Evolutionary conservation across 2,113 vertebrate genomes (phyloP).

Genomic region (Leuciscus idus): DNA sequence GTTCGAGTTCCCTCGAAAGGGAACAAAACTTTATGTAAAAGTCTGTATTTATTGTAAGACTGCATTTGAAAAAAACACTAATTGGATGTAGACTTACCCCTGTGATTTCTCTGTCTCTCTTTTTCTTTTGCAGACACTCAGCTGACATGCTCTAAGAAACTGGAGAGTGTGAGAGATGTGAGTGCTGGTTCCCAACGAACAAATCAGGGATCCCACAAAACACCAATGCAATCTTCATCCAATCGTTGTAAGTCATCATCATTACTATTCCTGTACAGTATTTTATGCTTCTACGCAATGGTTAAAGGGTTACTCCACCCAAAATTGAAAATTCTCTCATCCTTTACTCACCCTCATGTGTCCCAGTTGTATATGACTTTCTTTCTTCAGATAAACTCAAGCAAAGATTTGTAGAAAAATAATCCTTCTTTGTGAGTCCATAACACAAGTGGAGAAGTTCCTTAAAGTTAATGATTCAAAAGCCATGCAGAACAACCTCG

Average conservation of each 20-base stretch:
- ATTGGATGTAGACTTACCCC: neutral
- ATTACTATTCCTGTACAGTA: neutral
- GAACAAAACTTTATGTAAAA: too few relatives aligned
- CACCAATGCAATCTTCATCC: constrained; percentile 59
- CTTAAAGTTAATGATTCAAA: too few relatives aligned
- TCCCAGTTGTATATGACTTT: neutral
- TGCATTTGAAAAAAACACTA: neutral
- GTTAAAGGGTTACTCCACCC: neutral
- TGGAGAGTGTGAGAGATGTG: constrained; percentile 74
- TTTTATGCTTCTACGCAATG: neutral
- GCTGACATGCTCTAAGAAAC: constrained; percentile 63
- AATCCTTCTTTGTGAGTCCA: too few relatives aligned
- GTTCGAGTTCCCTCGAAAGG: too few relatives aligned
- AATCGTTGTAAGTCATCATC: constrained; percentile 65
- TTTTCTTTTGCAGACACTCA: constrained; percentile 38
- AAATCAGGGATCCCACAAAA: constrained; percentile 73
- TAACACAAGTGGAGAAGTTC: too few relatives aligned
- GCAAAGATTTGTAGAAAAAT: neutral
- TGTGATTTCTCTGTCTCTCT: neutral
- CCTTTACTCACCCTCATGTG: too few relatives aligned
- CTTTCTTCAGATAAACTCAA: neutral
- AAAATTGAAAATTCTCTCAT: too few relatives aligned
- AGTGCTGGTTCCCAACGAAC: constrained; percentile 69
- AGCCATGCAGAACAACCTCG: too few relatives aligned
- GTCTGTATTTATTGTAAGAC: neutral